Percentiles rank a stretch among this genome's conserved stretches.
Conservation (phyloP, 2,113 vertebrate genomes). For the Paracanthobrama guichenoti region DNA sequence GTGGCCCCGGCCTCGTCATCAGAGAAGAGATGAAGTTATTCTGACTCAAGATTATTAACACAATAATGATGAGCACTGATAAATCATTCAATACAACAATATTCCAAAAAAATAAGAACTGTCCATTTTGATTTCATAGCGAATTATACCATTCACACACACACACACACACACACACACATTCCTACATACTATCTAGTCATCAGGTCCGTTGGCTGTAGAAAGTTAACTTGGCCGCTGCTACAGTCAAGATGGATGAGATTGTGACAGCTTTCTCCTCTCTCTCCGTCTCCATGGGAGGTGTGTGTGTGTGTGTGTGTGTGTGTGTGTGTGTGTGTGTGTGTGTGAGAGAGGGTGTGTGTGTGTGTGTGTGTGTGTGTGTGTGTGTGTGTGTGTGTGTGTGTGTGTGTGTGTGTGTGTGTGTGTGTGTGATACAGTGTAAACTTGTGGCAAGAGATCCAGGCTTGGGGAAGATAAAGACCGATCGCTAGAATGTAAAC, state of each 20-base stretch:
- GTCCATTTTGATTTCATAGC: too few species aligned
- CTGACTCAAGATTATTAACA: too few species aligned
- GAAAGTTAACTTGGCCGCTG: conserved; percentile 61
- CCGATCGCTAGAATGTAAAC: conserved; percentile 80
- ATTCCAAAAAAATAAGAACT: too few species aligned
- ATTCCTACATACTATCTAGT: neutral
- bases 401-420: conserved; percentile 49
- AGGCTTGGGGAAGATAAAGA: conserved; percentile 77
- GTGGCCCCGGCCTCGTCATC: too few species aligned
- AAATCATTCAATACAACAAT: too few species aligned
- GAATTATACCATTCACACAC: neutral
- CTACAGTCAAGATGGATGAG: conserved; percentile 71
- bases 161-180: conserved; percentile 33
- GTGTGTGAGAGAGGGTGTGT: conserved; percentile 52
- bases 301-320: conserved; percentile 44
- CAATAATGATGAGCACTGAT: too few species aligned
- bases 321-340: conserved; percentile 45
- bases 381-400: conserved; percentile 48
- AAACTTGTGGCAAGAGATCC: conserved; percentile 76
- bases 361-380: conserved; percentile 44
- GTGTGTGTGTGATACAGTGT: conserved; percentile 67
- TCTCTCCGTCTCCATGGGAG: conserved; percentile 64
- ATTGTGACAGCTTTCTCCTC: conserved; percentile 73
- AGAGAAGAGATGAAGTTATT: too few species aligned
- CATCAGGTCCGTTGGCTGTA: conserved; percentile 44